Conservation (phyloP, 2,888 invertebrate genomes). For the Linnaemya tessellans region DNA sequence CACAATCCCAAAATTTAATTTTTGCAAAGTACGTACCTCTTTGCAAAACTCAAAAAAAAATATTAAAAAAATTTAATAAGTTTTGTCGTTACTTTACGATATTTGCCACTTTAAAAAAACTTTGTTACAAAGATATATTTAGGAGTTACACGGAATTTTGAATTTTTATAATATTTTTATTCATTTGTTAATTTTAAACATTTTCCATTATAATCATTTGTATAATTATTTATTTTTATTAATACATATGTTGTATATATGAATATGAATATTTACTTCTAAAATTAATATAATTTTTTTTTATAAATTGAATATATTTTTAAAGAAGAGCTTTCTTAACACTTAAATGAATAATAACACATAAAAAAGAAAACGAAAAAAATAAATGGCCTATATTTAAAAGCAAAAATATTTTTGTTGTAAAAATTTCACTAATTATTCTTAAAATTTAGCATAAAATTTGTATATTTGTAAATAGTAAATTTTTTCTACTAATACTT, state of each 20-base stretch:
- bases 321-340: slow-evolving; percentile 33
- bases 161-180: slow-evolving; percentile 41
- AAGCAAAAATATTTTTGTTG: slow-evolving; percentile 51
- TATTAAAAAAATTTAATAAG: no score
- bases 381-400: slow-evolving; percentile 36
- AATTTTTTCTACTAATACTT: slow-evolving; percentile 68
- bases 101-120: no score
- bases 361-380: slow-evolving; percentile 54
- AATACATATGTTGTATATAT: slow-evolving; percentile 44
- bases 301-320: slow-evolving; percentile 50
- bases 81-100: no score
- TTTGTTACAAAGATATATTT: no score
- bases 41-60: no score
- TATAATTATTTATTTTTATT: slow-evolving; percentile 54
- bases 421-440: slow-evolving; percentile 72
- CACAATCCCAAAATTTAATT: no score
- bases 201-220: slow-evolving; percentile 62
- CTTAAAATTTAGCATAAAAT: slow-evolving; percentile 62
- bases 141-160: slow-evolving; percentile 1
- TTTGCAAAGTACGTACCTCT: no score
- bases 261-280: slow-evolving; percentile 49
- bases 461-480: slow-evolving; percentile 52
- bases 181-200: slow-evolving; percentile 57
- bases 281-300: slow-evolving; percentile 69
- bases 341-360: slow-evolving; percentile 55